Evolutionary conservation across 2,888 invertebrate species (phyloP).

Genomic region (Epistrophella euchroma): DNA sequence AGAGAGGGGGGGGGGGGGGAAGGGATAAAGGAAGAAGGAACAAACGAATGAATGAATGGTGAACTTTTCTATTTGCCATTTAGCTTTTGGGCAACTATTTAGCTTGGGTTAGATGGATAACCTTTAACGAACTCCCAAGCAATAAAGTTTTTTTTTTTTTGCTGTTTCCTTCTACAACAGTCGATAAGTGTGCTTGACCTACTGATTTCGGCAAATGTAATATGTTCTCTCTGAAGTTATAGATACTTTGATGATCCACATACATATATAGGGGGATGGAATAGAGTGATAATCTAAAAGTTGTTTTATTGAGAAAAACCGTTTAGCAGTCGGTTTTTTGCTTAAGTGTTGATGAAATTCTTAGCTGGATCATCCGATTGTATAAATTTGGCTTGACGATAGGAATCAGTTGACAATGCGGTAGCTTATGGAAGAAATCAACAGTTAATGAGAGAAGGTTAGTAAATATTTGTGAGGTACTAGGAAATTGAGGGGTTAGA

Average conservation of each 20-base stretch:
- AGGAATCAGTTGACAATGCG: constrained; percentile 43
- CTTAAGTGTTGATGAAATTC: constrained; percentile 57
- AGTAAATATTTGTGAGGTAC: not conserved
- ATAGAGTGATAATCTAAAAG: constrained; percentile 64
- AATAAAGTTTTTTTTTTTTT: constrained; percentile 49
- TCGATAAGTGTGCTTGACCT: constrained; percentile 68
- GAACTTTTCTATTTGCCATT: constrained; percentile 73
- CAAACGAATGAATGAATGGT: not conserved
- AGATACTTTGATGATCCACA: constrained; percentile 33
- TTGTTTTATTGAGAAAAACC: constrained; percentile 56
- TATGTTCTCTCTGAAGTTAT: constrained; percentile 3
- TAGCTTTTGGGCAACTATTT: constrained; percentile 70
- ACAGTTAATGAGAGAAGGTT: constrained; percentile 25
- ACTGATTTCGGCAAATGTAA: constrained; percentile 35
- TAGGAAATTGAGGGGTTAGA: not conserved
- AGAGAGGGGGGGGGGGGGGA: too few relatives aligned
- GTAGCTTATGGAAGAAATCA: constrained; percentile 34
- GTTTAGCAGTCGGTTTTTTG: constrained; percentile 59
- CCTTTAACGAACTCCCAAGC: constrained; percentile 51
- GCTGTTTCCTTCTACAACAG: not conserved
- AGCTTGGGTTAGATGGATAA: constrained; percentile 39
- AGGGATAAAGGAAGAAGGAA: not conserved
- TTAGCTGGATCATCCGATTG: constrained; percentile 47
- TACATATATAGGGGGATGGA: constrained; percentile 29
- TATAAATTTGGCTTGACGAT: constrained; percentile 35